Evolutionary conservation across 2,113 vertebrate species (phyloP).

Genomic region (Eira barbara): DNA sequence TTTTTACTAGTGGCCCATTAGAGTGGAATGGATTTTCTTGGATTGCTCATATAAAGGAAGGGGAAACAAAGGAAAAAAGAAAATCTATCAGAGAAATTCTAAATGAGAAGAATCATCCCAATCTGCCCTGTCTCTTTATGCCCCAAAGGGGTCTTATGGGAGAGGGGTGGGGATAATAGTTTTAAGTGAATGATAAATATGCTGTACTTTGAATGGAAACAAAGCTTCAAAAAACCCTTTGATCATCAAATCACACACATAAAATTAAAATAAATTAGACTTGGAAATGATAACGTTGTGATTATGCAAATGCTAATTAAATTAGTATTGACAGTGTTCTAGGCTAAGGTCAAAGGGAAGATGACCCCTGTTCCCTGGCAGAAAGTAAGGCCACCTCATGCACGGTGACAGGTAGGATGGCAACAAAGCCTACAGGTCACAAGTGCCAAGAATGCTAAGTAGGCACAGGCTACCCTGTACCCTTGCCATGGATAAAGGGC

Average conservation of each 20-base stretch:
- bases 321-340: slow-evolving; percentile 79
- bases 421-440: not conserved
- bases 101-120: slow-evolving; percentile 61
- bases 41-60: not conserved
- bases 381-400: slow-evolving; percentile 7
- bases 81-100: not conserved
- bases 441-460: not conserved
- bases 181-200: slow-evolving; percentile 64
- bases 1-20: not conserved
- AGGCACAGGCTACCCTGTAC: not conserved
- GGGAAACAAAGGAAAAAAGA: not conserved
- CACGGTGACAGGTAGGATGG: not conserved
- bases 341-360: slow-evolving; percentile 59
- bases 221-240: slow-evolving; percentile 74
- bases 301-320: slow-evolving; percentile 79
- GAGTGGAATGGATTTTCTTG: not conserved
- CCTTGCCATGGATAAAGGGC: not conserved
- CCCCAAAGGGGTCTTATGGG: not conserved
- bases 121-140: slow-evolving; percentile 45
- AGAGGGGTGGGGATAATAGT: slow-evolving; percentile 2
- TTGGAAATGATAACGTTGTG: slow-evolving; percentile 78
- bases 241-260: slow-evolving; percentile 79
- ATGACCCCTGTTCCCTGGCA: slow-evolving; percentile 45
- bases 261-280: slow-evolving; percentile 82
- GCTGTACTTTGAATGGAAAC: slow-evolving; percentile 70